phyloP scores from a whole-genome alignment of 2,888 invertebrate species.

The Amphipoea oculea region DNA sequence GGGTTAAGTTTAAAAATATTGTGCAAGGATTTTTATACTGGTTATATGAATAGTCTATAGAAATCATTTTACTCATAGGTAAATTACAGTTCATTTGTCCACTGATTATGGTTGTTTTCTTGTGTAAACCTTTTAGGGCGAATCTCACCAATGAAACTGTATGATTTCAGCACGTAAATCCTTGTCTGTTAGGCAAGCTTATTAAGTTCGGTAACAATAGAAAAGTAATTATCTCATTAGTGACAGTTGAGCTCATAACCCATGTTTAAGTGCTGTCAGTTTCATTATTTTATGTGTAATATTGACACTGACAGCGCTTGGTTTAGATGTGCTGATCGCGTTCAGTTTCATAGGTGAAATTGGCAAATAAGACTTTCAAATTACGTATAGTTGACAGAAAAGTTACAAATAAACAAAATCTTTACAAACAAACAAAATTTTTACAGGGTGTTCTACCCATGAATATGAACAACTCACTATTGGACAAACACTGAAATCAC shows the following conservation, averaged over 20 bases:
- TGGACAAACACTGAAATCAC: no score
- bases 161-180: neutral
- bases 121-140: neutral
- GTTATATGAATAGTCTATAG: neutral
- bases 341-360: neutral
- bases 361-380: neutral
- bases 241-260: no score
- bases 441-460: no score
- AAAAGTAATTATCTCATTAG: no score
- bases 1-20: constrained; percentile 22
- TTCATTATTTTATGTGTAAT: neutral
- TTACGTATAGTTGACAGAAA: constrained; percentile 28
- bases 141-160: neutral
- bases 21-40: constrained; percentile 1
- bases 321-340: neutral
- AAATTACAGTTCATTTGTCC: constrained; percentile 4
- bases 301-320: neutral
- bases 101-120: neutral
- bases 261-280: neutral
- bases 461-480: no score
- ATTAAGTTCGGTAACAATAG: no score
- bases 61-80: neutral
- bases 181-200: neutral
- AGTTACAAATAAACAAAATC: constrained; percentile 3
- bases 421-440: neutral